These are phyloP conservation scores for Lissocephala sabroskyi DNA, from an alignment of 2,888 invertebrate species.

Conservation along the genomic window DNA sequence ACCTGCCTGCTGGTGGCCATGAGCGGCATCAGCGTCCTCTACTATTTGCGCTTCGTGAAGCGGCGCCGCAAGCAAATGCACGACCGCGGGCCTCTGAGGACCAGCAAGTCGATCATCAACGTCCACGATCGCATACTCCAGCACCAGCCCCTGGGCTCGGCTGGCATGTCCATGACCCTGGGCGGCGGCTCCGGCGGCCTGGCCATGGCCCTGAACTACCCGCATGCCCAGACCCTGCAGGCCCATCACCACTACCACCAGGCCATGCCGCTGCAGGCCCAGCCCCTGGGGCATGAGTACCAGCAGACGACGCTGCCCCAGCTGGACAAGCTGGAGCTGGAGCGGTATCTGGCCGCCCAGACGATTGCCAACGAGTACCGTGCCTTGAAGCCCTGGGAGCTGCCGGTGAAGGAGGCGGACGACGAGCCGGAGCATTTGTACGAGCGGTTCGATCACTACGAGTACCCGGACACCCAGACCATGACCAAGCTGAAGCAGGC, in stretches of 20 bases:
- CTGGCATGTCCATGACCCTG: slow-evolving; percentile 47
- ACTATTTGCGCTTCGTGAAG: slow-evolving; percentile 70
- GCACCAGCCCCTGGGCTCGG: slow-evolving; percentile 64
- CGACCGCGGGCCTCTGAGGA: slow-evolving; percentile 65
- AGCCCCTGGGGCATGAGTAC: slow-evolving; percentile 41
- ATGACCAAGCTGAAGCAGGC: slow-evolving; percentile 66
- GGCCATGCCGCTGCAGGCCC: slow-evolving; percentile 52
- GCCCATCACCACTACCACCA: slow-evolving; percentile 64
- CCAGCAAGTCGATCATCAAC: slow-evolving; percentile 70
- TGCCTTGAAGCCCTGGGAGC: slow-evolving; percentile 71
- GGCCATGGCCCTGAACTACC: slow-evolving; percentile 54
- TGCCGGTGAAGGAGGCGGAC: slow-evolving; percentile 70
- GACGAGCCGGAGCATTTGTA: slow-evolving; percentile 72
- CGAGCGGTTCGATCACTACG: slow-evolving; percentile 73
- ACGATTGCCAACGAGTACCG: slow-evolving; percentile 72
- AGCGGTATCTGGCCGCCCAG: slow-evolving; percentile 72
- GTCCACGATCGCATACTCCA: slow-evolving; percentile 72
- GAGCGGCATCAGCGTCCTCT: slow-evolving; percentile 70
- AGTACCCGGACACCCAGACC: slow-evolving; percentile 73
- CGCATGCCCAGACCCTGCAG: slow-evolving; percentile 61
- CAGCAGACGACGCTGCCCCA: slow-evolving; percentile 65
- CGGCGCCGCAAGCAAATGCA: slow-evolving; percentile 70
- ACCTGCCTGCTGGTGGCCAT: slow-evolving; percentile 69
- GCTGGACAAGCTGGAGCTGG: slow-evolving; percentile 71
- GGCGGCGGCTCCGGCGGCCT: slow-evolving; percentile 25